These are phyloP conservation scores for Nautilus pompilius DNA, from an alignment of 1,140 invertebrate genomes.

Conservation along the genomic window DNA sequence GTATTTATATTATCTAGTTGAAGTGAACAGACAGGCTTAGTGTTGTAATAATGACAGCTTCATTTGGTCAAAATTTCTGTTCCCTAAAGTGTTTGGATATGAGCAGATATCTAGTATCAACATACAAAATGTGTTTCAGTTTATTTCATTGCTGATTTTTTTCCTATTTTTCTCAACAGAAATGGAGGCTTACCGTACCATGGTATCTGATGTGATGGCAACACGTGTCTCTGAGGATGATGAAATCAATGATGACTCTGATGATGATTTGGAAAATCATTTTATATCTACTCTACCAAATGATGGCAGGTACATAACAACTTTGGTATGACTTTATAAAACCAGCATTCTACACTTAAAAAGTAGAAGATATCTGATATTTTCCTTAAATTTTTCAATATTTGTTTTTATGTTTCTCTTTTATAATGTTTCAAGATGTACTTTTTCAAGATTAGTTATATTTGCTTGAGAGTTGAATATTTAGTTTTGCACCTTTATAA, in stretches of 20 bases:
- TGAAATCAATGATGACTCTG: conserved; percentile 30
- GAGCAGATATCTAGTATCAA: conserved; percentile 2
- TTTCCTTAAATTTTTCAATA: no score
- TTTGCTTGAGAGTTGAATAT: no score
- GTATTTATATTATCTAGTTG: conserved; percentile 4
- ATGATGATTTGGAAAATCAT: conserved; percentile 46
- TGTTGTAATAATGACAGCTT: not conserved
- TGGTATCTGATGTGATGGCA: conserved; percentile 26
- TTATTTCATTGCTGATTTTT: not conserved
- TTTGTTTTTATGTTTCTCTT: no score
- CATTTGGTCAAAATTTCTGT: no score
- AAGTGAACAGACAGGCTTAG: not conserved
- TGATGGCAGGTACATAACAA: no score
- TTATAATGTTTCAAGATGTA: no score
- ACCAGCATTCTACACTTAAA: no score
- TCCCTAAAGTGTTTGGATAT: not conserved
- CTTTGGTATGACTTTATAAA: no score
- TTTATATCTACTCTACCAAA: conserved; percentile 37
- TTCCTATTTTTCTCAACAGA: conserved; percentile 17
- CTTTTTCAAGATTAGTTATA: no score
- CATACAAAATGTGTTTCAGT: not conserved
- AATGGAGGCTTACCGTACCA: conserved; percentile 41
- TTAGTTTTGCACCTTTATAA: no score
- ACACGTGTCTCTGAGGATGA: conserved; percentile 10
- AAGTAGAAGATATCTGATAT: no score